A percentile compares a stretch with the other conserved stretches of the same genome.
These are phyloP conservation scores for Noctua pronuba DNA, from an alignment of 2,888 invertebrate genomes.

Conservation along the genomic window DNA sequence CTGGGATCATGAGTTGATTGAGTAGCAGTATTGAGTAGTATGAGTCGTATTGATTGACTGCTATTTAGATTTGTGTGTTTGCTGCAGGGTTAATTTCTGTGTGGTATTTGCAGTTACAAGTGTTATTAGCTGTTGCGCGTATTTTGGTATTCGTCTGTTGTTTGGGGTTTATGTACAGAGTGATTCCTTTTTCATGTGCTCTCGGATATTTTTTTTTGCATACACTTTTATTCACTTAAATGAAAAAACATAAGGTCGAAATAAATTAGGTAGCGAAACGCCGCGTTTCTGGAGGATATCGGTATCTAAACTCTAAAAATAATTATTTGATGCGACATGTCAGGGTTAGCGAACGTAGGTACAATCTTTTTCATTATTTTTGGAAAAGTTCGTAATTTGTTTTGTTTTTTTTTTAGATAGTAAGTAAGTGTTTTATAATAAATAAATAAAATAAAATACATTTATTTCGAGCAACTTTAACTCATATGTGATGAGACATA, in stretches of 20 bases:
- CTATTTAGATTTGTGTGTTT: constrained; percentile 37
- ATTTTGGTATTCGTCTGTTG: neutral
- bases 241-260: neutral
- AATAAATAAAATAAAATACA: too few species aligned
- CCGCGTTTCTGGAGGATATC: neutral
- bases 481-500: too few species aligned
- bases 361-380: too few species aligned
- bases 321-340: neutral
- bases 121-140: neutral
- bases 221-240: too few species aligned
- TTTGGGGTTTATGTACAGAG: neutral
- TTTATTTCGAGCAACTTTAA: too few species aligned
- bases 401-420: too few species aligned
- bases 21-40: constrained; percentile 29
- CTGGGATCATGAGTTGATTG: constrained; percentile 54
- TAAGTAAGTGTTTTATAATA: too few species aligned
- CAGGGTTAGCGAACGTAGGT: neutral
- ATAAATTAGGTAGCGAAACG: neutral
- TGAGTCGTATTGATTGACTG: constrained; percentile 51
- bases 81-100: constrained; percentile 4
- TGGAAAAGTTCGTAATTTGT: too few species aligned
- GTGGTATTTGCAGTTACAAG: neutral
- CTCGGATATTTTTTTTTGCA: neutral
- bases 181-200: neutral
- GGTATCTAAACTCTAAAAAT: neutral